phyloP scores from a whole-genome alignment of 2,888 invertebrate species.

The Agrypnus murinus region DNA sequence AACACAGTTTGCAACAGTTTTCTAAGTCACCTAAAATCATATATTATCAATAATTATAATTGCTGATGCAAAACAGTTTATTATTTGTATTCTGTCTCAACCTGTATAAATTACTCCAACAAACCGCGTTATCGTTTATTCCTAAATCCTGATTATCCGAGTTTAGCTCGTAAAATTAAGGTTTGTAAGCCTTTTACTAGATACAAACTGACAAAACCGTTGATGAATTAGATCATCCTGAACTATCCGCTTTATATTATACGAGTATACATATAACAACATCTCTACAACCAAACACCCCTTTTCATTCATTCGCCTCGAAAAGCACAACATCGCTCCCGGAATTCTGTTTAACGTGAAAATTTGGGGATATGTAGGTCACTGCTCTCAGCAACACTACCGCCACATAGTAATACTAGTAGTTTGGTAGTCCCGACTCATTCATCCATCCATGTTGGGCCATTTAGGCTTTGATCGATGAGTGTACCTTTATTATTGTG shows the following conservation, averaged over 20 bases:
- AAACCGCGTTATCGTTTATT: too few relatives aligned
- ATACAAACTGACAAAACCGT: slow-evolving; percentile 3
- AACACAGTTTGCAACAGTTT: too few relatives aligned
- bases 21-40: too few relatives aligned
- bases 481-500: slow-evolving; percentile 14
- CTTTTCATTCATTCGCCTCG: slow-evolving; percentile 17
- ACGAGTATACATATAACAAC: too few relatives aligned
- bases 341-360: slow-evolving; percentile 2
- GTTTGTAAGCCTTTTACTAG: background rate
- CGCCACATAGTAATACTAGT: slow-evolving; percentile 27
- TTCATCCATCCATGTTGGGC: slow-evolving; percentile 22
- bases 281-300: slow-evolving; percentile 4
- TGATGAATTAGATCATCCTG: slow-evolving; percentile 9
- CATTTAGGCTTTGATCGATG: slow-evolving; percentile 33
- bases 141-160: too few relatives aligned
- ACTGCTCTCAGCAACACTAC: slow-evolving; percentile 27
- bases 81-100: too few relatives aligned
- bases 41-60: too few relatives aligned
- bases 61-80: too few relatives aligned
- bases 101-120: too few relatives aligned
- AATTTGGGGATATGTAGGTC: slow-evolving; percentile 29
- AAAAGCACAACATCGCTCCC: slow-evolving; percentile 19
- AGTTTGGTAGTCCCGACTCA: slow-evolving; percentile 20
- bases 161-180: too few relatives aligned
- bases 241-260: slow-evolving; percentile 25